Evolutionary conservation across 1,140 invertebrate species (phyloP), one percentile per base, ranked within the genome.

Genomic region (Telenomus remus): DNA sequence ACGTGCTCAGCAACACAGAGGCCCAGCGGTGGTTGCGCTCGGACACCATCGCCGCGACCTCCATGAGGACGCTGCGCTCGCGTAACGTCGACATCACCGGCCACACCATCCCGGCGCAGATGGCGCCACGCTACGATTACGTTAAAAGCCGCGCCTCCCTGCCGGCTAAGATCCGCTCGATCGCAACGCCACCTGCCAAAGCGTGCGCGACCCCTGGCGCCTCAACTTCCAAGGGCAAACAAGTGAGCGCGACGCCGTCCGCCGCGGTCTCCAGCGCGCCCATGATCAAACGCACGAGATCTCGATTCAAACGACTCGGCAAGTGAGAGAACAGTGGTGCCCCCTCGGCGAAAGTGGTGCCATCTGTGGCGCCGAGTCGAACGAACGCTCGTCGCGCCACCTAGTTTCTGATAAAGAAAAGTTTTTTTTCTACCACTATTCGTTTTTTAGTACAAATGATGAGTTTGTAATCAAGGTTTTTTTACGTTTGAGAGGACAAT

Each of bases 1-100:
- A 68, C 2, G 55, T 65, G 0, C 57, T 70, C 4, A 13, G 12
- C 6, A 50, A 34, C 1, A 51, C 79, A 0, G 75, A 80, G 0
- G 70, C 80, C 0, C 86, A 87, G 51, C 82, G 86, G n/a, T 88
- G 87, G 87, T 64, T 88, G 14, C 84, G 87, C 33, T 88, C 86
- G 0, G 87, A 88, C 15, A 88, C 86, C 4, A 84, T 87, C n/a
- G 86, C 86, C 0, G 87, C 87, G 1, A 87, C 83, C 3, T 85
- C 86, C 14, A 83, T 87, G 0, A 87, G 87, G 68, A 87, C 86
- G 7, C 19, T 88, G 5, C 81, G 86, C n/a, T 88, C 87, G 0
- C 80, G 87, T 16, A 87, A 88, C 43, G 82, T 88, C 11, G 87
- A 88, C 43, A 86, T 88, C 16, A 74, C 79, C 4, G 87, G 84